Percentiles rank a stretch among this genome's conserved stretches.
phyloP scores from a whole-genome alignment of 64 coral and sea anemone genomes.

The Montipora cactus region DNA sequence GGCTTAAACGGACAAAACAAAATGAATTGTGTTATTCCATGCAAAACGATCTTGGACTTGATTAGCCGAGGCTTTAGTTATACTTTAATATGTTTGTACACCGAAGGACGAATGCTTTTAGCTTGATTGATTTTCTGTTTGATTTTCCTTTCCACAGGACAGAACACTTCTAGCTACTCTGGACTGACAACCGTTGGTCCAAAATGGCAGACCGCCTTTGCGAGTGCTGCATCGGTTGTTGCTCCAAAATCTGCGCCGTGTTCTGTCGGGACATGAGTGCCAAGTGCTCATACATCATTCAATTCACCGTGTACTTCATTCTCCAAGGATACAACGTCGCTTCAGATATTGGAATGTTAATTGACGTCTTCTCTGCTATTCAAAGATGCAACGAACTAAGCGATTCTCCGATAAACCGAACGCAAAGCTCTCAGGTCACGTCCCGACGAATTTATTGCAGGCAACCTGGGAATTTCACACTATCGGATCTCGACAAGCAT shows the following conservation, averaged over 20 bases:
- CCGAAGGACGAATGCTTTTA: too few relatives aligned
- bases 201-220: constrained; percentile 71
- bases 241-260: constrained; percentile 4
- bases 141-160: too few relatives aligned
- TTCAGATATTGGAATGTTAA: constrained; percentile 50
- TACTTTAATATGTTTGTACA: too few relatives aligned
- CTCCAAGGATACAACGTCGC: constrained; percentile 74
- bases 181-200: background rate
- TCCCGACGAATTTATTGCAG: constrained; percentile 9
- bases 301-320: constrained; percentile 63
- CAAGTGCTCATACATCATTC: constrained; percentile 47
- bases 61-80: too few relatives aligned
- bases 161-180: background rate
- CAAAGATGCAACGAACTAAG: constrained; percentile 43
- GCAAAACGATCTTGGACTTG: too few relatives aligned
- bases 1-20: too few relatives aligned
- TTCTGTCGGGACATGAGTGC: constrained; percentile 44
- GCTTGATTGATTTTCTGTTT: too few relatives aligned
- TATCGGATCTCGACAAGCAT: constrained; percentile 57
- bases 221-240: constrained; percentile 50
- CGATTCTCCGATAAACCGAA: background rate
- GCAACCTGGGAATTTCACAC: constrained; percentile 15
- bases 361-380: constrained; percentile 46
- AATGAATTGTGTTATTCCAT: too few relatives aligned
- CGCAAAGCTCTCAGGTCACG: background rate